Evolutionary conservation across 1,140 invertebrate genomes (phyloP), one percentile per base, ranked within the genome.

Genomic region (Drosophila ironensis): DNA sequence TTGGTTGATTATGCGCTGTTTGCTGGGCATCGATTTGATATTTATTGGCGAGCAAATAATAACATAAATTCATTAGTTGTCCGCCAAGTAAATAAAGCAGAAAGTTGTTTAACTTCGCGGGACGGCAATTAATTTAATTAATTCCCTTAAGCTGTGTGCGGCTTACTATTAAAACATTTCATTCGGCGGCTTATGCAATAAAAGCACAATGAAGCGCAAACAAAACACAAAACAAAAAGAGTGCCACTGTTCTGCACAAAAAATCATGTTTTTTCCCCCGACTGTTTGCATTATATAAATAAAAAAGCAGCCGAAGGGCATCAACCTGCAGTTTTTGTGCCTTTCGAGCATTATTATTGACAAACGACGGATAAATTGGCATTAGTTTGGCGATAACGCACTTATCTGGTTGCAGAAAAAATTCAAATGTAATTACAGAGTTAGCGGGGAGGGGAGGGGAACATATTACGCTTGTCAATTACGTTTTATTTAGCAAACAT

Each of bases 281-380:
- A 35, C 19, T 12, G 12, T 9, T 59, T 59, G 24, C n/a, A 30
- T 27, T 40, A 41, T 28, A 38, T n/a, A n/a, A n/a, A n/a, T n/a
- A n/a, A n/a, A n/a, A n/a, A n/a, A n/a, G 22, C 1, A 17, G 17
- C 8, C 16, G 14, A 42, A 19, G 19, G 11, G 35, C 25, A 24
- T 60, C 42, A 60, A 42, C 19, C 38, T 7, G 37, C 8, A n/a
- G 12, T 57, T 24, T 14, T 7, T 42, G 28, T 42, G 20, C 51
- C 57, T 25, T 60, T 33, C 42, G 45, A 42, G 14, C 25, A 25
- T 44, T 33, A 42, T 57, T 44, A 42, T 19, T 60, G 19, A 57
- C 57, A 60, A 60, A 33, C 11, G 56, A 54, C 24, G 22, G 54
- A 60, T 28, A 42, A 30, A 57, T 42, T 33, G 16, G 37, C 7